These are phyloP conservation scores for Oxytorus armatus DNA, from an alignment of 2,888 invertebrate genomes.

Conservation along the genomic window DNA sequence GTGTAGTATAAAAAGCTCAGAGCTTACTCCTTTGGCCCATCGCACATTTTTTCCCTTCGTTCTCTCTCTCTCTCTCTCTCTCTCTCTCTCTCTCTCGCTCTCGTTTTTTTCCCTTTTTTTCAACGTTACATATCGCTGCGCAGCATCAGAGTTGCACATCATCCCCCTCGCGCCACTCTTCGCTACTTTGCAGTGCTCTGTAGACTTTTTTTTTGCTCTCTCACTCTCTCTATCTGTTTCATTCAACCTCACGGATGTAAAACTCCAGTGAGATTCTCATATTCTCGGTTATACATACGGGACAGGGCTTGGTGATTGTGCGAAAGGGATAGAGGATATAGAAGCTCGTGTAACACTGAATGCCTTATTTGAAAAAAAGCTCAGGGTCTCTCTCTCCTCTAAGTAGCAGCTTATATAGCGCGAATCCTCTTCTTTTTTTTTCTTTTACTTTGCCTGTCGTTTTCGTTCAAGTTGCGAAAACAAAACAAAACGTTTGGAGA, in stretches of 20 bases:
- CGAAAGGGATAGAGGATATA: no score
- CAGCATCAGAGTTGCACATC: no score
- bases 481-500: not conserved
- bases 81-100: slow-evolving; percentile 9
- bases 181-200: not conserved
- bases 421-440: slow-evolving; percentile 30
- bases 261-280: no score
- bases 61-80: slow-evolving; percentile 4
- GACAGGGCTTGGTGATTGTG: not conserved
- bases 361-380: slow-evolving; percentile 27
- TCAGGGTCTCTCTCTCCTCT: slow-evolving; percentile 39
- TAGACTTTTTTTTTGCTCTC: not conserved
- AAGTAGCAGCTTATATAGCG: slow-evolving; percentile 62
- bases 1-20: no score
- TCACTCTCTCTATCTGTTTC: slow-evolving; percentile 1
- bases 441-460: slow-evolving; percentile 10
- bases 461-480: slow-evolving; percentile 19
- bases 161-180: not conserved
- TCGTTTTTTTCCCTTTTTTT: not conserved
- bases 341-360: slow-evolving; percentile 32
- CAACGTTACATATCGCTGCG: not conserved
- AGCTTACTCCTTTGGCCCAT: slow-evolving; percentile 14
- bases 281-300: no score
- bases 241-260: not conserved
- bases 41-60: slow-evolving; percentile 21